Base-by-base conservation (phyloP, 2,797 vertebrate species). In the Scleropages formosus region DNA sequence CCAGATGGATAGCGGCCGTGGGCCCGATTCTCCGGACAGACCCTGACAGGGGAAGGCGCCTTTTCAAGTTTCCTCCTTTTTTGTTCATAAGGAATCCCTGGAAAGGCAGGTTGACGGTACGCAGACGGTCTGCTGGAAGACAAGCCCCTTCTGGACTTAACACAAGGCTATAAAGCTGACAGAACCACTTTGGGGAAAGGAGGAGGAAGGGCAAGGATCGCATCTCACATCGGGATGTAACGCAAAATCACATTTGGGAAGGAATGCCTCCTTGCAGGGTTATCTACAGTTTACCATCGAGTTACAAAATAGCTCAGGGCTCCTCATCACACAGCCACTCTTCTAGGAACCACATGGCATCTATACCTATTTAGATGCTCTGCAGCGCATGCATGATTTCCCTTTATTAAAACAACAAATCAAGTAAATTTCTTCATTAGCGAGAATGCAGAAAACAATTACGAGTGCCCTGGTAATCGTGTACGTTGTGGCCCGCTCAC, bases 1-100 rank as follows among this genome's bases (percentile, higher is more conserved):
- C 87, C 82, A 76, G 82, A 85, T 76, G 80, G 84, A 85, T 83
- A 85, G 82, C 85, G 70, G 66, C 64, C 75, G 26, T 67, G 44
- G 62, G n/a, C 1, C 11, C 27, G 16, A 18, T 9, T 44, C 46
- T 24, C 7, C 8, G 4, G 65, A 62, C 65, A 46, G 74, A 78
- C 79, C 82, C 73, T 79, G 79, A 81, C 62, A 76, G 65, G 47
- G 65, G 72, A 61, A 47, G 61, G 78, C 22, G 65, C 49, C 64
- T 74, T 68, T 77, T 75, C 68, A 79, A n/a, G 20, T 81, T 72
- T 59, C 13, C 62, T 44, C 49, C n/a, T 56, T 72, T 56, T 70
- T 64, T n/a, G 47, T 12, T 71, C 20, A 15, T 18, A 53, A 46
- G 60, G 78, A 76, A 75, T 77, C 64, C 77, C 72, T 24, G 72